Evolutionary conservation across 2,888 invertebrate species (phyloP), one percentile per base, ranked within the genome.

Genomic region (Agrochola lota): DNA sequence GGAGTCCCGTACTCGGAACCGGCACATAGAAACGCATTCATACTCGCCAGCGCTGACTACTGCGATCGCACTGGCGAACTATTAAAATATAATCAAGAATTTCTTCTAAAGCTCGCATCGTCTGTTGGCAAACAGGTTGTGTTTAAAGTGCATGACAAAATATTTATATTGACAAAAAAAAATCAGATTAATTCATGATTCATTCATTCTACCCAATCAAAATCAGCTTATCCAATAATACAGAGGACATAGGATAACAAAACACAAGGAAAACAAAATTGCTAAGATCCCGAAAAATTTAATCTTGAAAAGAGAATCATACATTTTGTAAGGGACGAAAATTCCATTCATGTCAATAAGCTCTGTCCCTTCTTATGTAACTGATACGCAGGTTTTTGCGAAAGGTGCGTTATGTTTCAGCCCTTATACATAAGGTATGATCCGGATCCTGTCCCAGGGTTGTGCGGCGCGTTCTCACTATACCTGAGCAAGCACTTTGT

Each of bases 361-460:
- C 88, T 84, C 83, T 86, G 83, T 88, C 86, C 87, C 86, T 87
- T 84, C 77, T 85, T 85, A 84, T 88, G 81, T 88, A 84, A 80
- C 80, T 78, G 78, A 70, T 79, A 77, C 71, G 71, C 67, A 86
- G 70, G 73, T 84, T 86, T 86, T 79, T 80, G 71, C 77, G 81
- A 81, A 86, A 77, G 76, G 84, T 86, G 62, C 76, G 86, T 84
- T 83, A 74, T 87, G 85, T 95, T 95, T 89, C 92, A 96, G 96
- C 96, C 96, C 52, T 88, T 96, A 68, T 95, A 96, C 87, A 83
- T 96, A 80, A 92, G 96, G 80, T 96, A 95, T 89, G 96, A 96
- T 89, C 95, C 94, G 52, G 92, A 96, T 85, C 94, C 96, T 62
- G 92, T 96, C 55, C 96, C 96, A 43, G 96, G 96, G 2, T 89